A percentile compares a stretch with the other conserved stretches of the same genome.
phyloP scores from a whole-genome alignment of 2,797 vertebrate genomes.

The Sciurus vulgaris region DNA sequence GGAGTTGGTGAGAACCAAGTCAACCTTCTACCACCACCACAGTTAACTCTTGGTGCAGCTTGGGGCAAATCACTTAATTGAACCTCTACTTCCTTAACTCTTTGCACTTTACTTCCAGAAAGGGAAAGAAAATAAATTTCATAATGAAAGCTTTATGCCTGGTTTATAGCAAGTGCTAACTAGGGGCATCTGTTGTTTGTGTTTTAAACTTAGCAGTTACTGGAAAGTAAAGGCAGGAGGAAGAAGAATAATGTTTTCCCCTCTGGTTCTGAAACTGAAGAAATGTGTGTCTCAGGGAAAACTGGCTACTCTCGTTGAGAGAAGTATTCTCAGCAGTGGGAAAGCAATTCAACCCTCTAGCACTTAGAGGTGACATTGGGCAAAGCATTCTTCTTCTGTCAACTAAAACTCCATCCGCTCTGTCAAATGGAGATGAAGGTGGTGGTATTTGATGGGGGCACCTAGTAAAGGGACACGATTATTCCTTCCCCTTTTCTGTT shows the following conservation, averaged over 20 bases:
- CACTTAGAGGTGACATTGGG: background rate
- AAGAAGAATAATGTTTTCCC: background rate
- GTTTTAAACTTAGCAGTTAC: background rate
- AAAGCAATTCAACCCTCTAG: background rate
- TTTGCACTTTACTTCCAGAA: background rate
- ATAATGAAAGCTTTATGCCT: background rate
- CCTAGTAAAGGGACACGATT: background rate
- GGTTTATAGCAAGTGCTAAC: background rate
- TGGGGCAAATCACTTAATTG: background rate
- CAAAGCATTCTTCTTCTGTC: background rate
- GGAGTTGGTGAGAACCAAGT: slow-evolving; percentile 3
- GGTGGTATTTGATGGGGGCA: background rate
- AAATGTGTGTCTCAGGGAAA: background rate
- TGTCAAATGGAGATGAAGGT: background rate
- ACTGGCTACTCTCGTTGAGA: background rate
- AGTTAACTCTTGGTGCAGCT: background rate
- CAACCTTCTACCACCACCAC: no score
- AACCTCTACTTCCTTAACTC: slow-evolving; percentile 7
- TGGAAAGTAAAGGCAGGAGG: background rate
- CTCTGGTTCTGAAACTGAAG: background rate
- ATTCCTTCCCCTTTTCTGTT: background rate
- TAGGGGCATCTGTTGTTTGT: background rate
- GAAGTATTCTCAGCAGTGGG: no score
- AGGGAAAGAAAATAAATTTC: background rate
- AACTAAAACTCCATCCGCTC: background rate